Percentiles rank a stretch among this genome's conserved stretches.
Conservation (phyloP, 2,113 vertebrate genomes). For the Neogobius melanostomus region DNA sequence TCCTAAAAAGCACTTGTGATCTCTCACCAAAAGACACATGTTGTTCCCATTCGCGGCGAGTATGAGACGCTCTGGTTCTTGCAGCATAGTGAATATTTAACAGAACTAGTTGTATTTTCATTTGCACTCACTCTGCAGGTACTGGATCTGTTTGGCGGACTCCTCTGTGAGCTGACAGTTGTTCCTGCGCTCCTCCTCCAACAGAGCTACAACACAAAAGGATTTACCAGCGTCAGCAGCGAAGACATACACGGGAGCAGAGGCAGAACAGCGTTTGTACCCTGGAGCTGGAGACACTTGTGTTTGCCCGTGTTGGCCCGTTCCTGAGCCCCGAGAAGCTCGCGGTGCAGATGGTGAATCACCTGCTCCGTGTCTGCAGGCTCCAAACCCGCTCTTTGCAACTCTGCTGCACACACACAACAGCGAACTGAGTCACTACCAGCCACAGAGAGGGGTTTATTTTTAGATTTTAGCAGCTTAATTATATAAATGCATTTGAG, state of each 20-base stretch:
- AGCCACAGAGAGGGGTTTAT: neutral
- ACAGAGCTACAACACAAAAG: slow-evolving; percentile 78
- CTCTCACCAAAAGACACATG: too few species aligned
- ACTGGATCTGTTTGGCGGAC: slow-evolving; percentile 93
- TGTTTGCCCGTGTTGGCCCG: slow-evolving; percentile 94
- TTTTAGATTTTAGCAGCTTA: too few species aligned
- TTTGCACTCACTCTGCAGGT: slow-evolving; percentile 87
- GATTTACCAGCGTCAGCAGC: neutral
- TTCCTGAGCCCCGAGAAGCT: slow-evolving; percentile 93
- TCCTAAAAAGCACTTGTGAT: too few species aligned
- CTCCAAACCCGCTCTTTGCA: slow-evolving; percentile 86
- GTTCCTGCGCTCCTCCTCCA: slow-evolving; percentile 92
- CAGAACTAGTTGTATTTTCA: neutral
- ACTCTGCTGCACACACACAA: slow-evolving; percentile 79
- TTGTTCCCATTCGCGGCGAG: too few species aligned
- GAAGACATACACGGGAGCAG: neutral
- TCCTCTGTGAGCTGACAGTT: slow-evolving; percentile 89
- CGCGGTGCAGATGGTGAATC: slow-evolving; percentile 90
- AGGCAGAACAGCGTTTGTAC: slow-evolving; percentile 64
- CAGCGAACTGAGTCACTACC: neutral
- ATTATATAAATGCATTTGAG: too few species aligned
- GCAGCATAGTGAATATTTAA: too few species aligned
- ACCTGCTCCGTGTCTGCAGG: slow-evolving; percentile 88
- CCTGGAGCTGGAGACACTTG: slow-evolving; percentile 96
- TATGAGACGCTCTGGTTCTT: too few species aligned